Evolutionary conservation across 2,113 vertebrate genomes (phyloP).

Genomic region (Anser brachyrhynchus): DNA sequence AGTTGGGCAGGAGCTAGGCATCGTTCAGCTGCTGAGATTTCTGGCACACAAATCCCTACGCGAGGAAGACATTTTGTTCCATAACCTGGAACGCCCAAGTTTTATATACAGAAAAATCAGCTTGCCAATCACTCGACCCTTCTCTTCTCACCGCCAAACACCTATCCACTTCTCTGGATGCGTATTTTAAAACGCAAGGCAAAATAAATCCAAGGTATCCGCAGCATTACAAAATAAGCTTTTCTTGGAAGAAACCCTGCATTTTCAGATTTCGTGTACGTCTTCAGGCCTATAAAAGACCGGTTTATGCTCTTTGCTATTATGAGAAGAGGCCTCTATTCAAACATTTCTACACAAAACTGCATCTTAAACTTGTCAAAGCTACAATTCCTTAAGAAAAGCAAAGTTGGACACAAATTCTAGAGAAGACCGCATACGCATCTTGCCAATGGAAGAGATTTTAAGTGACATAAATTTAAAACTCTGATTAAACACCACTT

Average conservation of each 20-base stretch:
- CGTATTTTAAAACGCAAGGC: not conserved
- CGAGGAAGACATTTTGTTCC: not conserved
- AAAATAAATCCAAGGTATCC: not conserved
- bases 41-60: not conserved
- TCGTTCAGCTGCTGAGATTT: not conserved
- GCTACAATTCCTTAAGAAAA: not conserved
- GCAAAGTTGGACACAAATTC: not conserved
- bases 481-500: not conserved
- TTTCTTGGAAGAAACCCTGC: not conserved
- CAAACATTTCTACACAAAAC: not conserved
- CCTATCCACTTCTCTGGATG: not conserved
- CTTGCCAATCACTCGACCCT: not conserved
- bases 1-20: slow-evolving; percentile 3
- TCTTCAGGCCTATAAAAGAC: not conserved
- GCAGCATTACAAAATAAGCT: not conserved
- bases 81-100: not conserved
- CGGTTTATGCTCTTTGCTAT: not conserved
- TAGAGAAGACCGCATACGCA: not conserved
- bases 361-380: not conserved
- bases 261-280: not conserved
- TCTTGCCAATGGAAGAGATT: rapidly evolving
- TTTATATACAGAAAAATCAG: not conserved
- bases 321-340: not conserved
- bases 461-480: not conserved
- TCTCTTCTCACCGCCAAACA: not conserved